phyloP scores from a whole-genome alignment of 2,797 vertebrate species.

The Propithecus perrieri region DNA sequence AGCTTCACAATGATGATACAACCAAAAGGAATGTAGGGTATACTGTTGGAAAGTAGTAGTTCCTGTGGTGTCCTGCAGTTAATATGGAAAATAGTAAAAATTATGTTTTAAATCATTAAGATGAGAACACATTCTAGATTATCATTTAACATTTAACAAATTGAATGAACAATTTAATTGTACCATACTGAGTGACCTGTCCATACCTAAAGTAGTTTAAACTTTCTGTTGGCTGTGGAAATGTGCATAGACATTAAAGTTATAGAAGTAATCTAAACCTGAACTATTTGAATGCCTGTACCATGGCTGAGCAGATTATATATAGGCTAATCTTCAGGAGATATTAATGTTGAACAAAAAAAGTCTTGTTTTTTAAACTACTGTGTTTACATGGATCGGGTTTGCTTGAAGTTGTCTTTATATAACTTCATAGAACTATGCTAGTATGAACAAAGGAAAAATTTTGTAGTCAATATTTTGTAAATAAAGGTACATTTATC shows the following conservation, averaged over 20 bases:
- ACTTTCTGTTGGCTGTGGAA: not conserved
- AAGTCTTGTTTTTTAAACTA: not conserved
- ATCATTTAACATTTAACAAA: not conserved
- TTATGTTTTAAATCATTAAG: not conserved
- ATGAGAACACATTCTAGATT: not conserved
- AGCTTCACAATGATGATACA: not conserved
- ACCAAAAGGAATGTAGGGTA: not conserved
- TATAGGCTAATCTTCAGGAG: not conserved
- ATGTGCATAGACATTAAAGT: not conserved
- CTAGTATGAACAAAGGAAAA: too few relatives aligned
- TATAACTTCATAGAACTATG: not conserved
- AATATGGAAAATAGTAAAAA: not conserved
- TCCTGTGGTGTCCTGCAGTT: not conserved
- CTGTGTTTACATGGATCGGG: not conserved
- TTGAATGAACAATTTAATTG: not conserved
- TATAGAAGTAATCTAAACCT: not conserved
- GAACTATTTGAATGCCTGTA: not conserved
- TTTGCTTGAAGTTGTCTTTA: not conserved
- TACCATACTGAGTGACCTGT: not conserved
- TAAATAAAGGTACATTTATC: too few relatives aligned
- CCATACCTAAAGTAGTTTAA: not conserved
- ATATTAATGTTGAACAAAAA: not conserved
- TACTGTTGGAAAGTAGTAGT: not conserved
- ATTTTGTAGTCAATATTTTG: too few relatives aligned
- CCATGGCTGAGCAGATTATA: not conserved